Evolutionary conservation across 2,888 invertebrate genomes (phyloP).

Genomic region (Ashinkailepas kermadecensis): DNA sequence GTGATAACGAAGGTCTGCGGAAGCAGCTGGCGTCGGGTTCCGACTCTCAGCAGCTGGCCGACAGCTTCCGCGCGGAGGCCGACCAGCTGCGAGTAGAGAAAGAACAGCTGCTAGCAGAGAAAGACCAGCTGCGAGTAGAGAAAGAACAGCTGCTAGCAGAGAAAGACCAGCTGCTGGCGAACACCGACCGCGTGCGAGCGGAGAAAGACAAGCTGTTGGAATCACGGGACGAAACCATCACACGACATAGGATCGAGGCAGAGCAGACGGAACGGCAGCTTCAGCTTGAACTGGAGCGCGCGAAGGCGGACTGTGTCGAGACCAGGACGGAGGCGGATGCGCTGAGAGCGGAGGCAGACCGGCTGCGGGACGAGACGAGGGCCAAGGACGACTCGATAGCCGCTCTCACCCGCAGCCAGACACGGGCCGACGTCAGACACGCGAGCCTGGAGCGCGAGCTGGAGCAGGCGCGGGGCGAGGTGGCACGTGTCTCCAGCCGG

Average conservation of each 20-base stretch:
- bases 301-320: no score
- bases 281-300: no score
- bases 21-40: not conserved
- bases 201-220: constrained; percentile 8
- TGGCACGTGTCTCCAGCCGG: no score
- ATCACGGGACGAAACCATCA: constrained; percentile 26
- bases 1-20: not conserved
- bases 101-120: constrained; percentile 19
- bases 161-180: no score
- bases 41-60: constrained; percentile 14
- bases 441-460: not conserved
- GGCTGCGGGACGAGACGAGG: no score
- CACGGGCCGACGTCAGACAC: constrained; percentile 24
- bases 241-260: not conserved
- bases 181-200: no score
- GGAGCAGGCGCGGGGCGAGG: constrained; percentile 13
- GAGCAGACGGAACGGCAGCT: no score
- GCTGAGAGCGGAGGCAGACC: no score
- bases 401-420: constrained; percentile 9
- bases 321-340: no score
- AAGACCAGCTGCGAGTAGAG: constrained; percentile 25
- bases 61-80: not conserved
- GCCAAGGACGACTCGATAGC: not conserved
- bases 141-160: constrained; percentile 25
- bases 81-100: constrained; percentile 23